phyloP scores from a whole-genome alignment of 2,797 vertebrate species.

The Neoniphon sammara region DNA sequence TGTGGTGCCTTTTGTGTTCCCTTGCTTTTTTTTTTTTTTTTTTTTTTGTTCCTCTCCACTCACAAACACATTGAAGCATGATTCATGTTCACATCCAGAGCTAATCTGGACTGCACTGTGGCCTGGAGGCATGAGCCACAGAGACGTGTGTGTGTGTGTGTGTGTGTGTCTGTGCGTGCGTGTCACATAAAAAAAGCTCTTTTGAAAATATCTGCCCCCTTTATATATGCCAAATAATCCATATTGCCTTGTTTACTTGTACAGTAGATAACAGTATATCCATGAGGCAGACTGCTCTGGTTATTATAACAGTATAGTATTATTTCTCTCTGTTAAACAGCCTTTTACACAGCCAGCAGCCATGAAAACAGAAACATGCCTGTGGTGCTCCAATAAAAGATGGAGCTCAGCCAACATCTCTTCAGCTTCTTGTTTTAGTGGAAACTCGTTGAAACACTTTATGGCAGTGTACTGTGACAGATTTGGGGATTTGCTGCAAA shows the following conservation, averaged over 20 bases:
- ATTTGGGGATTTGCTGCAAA: too few relatives aligned
- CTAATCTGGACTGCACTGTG: background rate
- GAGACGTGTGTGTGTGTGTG: background rate
- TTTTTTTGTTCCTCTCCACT: background rate
- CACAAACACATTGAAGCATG: conserved; percentile 31
- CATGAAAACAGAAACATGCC: too few relatives aligned
- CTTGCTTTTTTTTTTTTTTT: background rate
- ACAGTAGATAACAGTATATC: background rate
- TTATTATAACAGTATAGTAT: background rate
- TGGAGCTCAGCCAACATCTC: too few relatives aligned
- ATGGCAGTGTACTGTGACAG: too few relatives aligned
- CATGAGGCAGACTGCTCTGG: too few relatives aligned
- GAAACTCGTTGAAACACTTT: too few relatives aligned
- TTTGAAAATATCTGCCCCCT: background rate
- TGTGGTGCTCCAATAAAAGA: too few relatives aligned
- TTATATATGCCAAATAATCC: background rate
- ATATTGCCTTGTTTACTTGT: background rate
- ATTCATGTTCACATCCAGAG: background rate
- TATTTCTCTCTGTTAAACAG: too few relatives aligned
- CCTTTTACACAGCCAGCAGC: too few relatives aligned
- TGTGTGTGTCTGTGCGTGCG: background rate
- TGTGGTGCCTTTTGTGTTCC: background rate
- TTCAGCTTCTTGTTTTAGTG: too few relatives aligned
- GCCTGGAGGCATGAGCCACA: background rate
- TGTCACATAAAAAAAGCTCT: too few relatives aligned